Percentiles rank a stretch among this genome's conserved stretches.
Conservation (phyloP, 2,797 vertebrate species). For the Pelodytes ibericus region DNA sequence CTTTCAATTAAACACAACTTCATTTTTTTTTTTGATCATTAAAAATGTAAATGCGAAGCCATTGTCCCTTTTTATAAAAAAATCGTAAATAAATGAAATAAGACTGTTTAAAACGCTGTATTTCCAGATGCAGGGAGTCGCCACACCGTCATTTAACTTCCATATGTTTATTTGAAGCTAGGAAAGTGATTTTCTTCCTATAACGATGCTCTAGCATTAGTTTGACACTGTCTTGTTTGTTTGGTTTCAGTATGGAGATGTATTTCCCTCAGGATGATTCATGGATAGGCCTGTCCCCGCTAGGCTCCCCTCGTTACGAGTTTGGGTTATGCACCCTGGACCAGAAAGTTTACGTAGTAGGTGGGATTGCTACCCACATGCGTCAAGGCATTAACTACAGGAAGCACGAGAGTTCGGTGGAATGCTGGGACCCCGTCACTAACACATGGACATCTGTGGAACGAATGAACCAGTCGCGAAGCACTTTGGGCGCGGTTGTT, state of each 20-base stretch:
- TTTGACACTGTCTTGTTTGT: background rate
- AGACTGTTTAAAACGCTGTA: too few species aligned
- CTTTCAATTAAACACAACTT: too few species aligned
- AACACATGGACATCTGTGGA: constrained; percentile 92
- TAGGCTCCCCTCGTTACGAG: constrained; percentile 91
- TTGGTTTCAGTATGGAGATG: constrained; percentile 89
- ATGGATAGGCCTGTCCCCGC: constrained; percentile 94
- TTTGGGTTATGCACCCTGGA: constrained; percentile 94
- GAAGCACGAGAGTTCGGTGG: constrained; percentile 93
- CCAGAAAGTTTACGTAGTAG: constrained; percentile 94
- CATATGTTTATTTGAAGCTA: too few species aligned
- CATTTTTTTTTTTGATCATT: too few species aligned
- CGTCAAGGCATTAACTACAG: constrained; percentile 90
- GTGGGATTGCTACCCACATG: constrained; percentile 93
- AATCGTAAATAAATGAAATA: too few species aligned
- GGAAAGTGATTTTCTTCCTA: too few species aligned
- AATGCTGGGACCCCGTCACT: constrained; percentile 95
- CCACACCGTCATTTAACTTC: too few species aligned
- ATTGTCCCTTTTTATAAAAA: too few species aligned
- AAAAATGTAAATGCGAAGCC: too few species aligned
- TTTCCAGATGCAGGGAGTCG: too few species aligned
- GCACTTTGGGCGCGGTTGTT: constrained; percentile 90
- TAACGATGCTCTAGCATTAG: background rate
- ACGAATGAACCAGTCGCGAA: constrained; percentile 92
- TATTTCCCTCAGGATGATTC: constrained; percentile 97